Conservation (phyloP, 2,113 vertebrate species). For the Naja naja region DNA sequence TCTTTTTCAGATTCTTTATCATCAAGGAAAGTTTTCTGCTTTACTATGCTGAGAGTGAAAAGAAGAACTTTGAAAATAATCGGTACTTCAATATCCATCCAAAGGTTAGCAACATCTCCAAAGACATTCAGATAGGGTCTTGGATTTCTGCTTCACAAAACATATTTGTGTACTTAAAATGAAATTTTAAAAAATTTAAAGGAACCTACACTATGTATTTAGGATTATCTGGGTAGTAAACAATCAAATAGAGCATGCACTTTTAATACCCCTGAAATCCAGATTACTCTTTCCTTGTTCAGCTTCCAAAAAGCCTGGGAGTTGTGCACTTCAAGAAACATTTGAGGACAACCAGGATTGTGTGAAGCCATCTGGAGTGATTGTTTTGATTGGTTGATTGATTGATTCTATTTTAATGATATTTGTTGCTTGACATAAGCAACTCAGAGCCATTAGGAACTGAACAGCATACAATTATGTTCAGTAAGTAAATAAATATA, state of each 20-base stretch:
- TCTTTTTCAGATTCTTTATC: conserved; percentile 87
- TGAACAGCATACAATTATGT: background rate
- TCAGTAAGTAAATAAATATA: background rate
- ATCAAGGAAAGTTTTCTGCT: conserved; percentile 98
- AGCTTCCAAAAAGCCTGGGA: background rate
- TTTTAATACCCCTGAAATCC: background rate
- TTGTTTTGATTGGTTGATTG: background rate
- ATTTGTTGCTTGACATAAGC: background rate
- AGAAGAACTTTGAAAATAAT: conserved; percentile 91
- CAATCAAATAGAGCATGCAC: background rate
- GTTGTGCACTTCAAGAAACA: background rate
- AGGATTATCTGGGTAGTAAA: background rate
- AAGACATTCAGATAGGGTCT: background rate
- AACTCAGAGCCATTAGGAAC: background rate
- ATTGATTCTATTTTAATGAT: background rate
- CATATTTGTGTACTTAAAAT: background rate
- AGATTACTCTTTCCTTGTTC: background rate
- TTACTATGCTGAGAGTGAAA: conserved; percentile 94
- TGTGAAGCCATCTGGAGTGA: background rate
- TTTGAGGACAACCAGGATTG: background rate
- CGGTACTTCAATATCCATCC: conserved; percentile 96
- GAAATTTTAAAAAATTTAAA: background rate
- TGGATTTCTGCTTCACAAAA: background rate
- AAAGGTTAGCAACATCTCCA: conserved; percentile 76
- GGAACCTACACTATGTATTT: background rate